These are phyloP conservation scores for Paracentrotus lividus DNA, from an alignment of 53 echinoderm and acorn worm genomes.

Conservation along the genomic window DNA sequence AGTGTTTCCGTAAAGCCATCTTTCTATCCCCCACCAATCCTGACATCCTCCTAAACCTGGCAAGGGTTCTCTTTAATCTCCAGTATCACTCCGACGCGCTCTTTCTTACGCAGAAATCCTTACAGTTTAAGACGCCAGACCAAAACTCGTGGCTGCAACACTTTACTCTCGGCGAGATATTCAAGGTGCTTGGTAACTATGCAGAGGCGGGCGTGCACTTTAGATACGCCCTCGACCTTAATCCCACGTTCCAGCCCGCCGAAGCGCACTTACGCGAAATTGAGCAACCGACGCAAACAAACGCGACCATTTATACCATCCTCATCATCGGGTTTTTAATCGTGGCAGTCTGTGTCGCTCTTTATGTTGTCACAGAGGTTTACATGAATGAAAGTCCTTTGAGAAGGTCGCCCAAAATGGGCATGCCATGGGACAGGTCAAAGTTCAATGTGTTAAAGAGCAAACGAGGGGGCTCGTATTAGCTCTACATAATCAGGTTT, in stretches of 20 bases:
- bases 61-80: constrained; percentile 94
- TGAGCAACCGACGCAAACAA: constrained; percentile 77
- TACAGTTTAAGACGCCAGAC: constrained; percentile 85
- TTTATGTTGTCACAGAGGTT: constrained; percentile 88
- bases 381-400: constrained; percentile 76
- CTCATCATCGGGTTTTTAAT: constrained; percentile 90
- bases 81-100: constrained; percentile 88
- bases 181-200: constrained; percentile 84
- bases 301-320: constrained; percentile 92
- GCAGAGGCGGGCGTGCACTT: constrained; percentile 88
- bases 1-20: constrained; percentile 97
- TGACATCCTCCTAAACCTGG: constrained; percentile 95
- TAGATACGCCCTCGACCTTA: constrained; percentile 89
- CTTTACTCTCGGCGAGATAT: constrained; percentile 95
- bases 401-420: constrained; percentile 79
- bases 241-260: constrained; percentile 96
- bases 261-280: constrained; percentile 91
- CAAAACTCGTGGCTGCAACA: constrained; percentile 98
- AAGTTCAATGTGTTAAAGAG: constrained; percentile 77
- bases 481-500: neutral
- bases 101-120: constrained; percentile 85
- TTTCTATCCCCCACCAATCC: constrained; percentile 89
- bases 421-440: constrained; percentile 84
- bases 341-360: constrained; percentile 83
- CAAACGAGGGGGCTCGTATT: constrained; percentile 82